Evolutionary conservation across 2,113 vertebrate species (phyloP).

Genomic region (Plecturocebus donacophilus): DNA sequence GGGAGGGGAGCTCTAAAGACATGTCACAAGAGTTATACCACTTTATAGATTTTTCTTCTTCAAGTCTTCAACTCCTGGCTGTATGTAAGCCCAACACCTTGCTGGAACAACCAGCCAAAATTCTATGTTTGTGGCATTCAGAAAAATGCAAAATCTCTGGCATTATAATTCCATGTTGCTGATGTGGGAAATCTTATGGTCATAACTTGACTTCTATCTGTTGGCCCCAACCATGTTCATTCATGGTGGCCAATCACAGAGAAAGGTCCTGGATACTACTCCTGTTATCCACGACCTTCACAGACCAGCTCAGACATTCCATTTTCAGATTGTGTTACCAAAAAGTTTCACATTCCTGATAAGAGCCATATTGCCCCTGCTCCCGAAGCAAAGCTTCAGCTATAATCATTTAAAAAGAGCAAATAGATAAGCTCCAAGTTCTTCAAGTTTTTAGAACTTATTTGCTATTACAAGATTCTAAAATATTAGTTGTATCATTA

Average conservation of each 20-base stretch:
- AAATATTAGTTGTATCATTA: conserved; percentile 41
- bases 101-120: not conserved
- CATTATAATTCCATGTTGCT: not conserved
- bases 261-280: not conserved
- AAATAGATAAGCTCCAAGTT: not conserved
- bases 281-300: not conserved
- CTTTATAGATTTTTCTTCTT: not conserved
- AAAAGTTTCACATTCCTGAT: not conserved
- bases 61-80: not conserved
- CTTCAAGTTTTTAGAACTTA: not conserved
- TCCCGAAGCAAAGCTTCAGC: not conserved
- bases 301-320: not conserved
- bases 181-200: not conserved
- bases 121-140: not conserved
- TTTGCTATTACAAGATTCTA: conserved; percentile 27
- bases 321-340: not conserved
- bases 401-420: not conserved
- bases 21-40: not conserved
- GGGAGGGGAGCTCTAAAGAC: not conserved
- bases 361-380: not conserved
- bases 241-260: not conserved
- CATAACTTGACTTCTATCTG: not conserved
- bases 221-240: not conserved
- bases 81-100: not conserved
- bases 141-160: not conserved